A percentile compares a stretch with the other conserved stretches of the same genome.
phyloP scores from a whole-genome alignment of 2,797 vertebrate species.

The Chelonia mydas region DNA sequence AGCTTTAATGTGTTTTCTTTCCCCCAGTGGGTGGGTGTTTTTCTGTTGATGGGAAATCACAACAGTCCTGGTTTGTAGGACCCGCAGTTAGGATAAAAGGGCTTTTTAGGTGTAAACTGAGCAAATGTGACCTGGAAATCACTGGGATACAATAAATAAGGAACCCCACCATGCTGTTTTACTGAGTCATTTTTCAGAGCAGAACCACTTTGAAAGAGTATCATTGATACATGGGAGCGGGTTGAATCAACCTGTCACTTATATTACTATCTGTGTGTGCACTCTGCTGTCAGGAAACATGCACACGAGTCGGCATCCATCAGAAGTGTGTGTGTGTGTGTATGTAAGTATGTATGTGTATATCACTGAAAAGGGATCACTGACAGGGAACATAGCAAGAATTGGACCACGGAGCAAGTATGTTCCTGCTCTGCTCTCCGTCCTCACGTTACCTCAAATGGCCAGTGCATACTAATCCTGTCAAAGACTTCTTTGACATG shows the following conservation, averaged over 20 bases:
- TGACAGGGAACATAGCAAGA: slow-evolving; percentile 26
- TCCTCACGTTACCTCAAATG: not conserved
- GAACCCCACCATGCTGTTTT: not conserved
- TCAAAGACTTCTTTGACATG: not conserved
- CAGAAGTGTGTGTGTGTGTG: not conserved
- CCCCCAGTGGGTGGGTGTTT: not conserved
- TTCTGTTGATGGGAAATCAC: rapidly evolving
- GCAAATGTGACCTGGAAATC: not conserved
- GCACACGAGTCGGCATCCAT: slow-evolving; percentile 23
- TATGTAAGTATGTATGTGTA: not conserved
- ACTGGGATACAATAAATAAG: slow-evolving; percentile 8
- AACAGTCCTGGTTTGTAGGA: not conserved
- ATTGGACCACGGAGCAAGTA: not conserved
- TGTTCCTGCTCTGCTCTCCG: not conserved
- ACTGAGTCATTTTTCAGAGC: not conserved
- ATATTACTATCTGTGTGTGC: slow-evolving; percentile 42
- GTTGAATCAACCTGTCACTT: slow-evolving; percentile 43
- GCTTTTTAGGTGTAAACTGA: not conserved
- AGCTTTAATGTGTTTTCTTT: not conserved
- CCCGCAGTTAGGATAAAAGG: not conserved
- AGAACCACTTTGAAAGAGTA: slow-evolving; percentile 10
- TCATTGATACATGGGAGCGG: slow-evolving; percentile 49
- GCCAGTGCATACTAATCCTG: not conserved
- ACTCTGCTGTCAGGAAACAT: slow-evolving; percentile 1
- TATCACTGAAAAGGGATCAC: slow-evolving; percentile 3